Evolutionary conservation across 2,113 vertebrate species (phyloP).

Genomic region (Ictidomys tridecemlineatus): DNA sequence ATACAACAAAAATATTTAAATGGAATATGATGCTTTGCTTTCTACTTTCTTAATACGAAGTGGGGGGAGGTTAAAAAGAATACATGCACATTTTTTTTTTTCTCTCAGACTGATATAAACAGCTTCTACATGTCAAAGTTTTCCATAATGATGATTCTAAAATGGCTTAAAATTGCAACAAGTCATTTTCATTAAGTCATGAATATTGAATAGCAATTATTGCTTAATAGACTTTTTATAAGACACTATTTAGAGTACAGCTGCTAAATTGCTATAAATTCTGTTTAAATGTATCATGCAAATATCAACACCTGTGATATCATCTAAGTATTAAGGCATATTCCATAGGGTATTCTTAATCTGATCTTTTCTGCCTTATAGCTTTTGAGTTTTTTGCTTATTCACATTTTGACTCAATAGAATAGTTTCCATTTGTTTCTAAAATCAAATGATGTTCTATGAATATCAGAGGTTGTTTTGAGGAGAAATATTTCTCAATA

Average conservation of each 20-base stretch:
- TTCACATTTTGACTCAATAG: not conserved
- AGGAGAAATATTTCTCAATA: not conserved
- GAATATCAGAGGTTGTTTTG: not conserved
- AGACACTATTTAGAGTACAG: constrained; percentile 75
- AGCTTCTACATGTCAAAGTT: constrained; percentile 51
- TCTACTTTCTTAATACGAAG: not conserved
- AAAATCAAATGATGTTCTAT: not conserved
- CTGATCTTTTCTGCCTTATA: not conserved
- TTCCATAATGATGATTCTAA: constrained; percentile 72
- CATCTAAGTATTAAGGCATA: not conserved
- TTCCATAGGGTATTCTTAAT: constrained; percentile 45
- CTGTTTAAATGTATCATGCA: constrained; percentile 74
- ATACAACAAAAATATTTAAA: not conserved
- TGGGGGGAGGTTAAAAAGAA: not conserved
- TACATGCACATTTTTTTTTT: not conserved
- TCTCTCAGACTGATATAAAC: constrained; percentile 45
- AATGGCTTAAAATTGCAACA: constrained; percentile 67
- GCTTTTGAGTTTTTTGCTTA: constrained; percentile 2
- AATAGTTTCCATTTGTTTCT: not conserved
- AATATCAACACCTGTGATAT: constrained; percentile 80
- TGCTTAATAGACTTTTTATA: constrained; percentile 79
- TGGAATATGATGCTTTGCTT: constrained; percentile 39
- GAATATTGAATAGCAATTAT: constrained; percentile 82
- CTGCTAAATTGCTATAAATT: constrained; percentile 78
- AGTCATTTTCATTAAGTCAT: constrained; percentile 74